These are phyloP conservation scores for Passerina amoena DNA, from an alignment of 2,113 vertebrate species.

Conservation along the genomic window DNA sequence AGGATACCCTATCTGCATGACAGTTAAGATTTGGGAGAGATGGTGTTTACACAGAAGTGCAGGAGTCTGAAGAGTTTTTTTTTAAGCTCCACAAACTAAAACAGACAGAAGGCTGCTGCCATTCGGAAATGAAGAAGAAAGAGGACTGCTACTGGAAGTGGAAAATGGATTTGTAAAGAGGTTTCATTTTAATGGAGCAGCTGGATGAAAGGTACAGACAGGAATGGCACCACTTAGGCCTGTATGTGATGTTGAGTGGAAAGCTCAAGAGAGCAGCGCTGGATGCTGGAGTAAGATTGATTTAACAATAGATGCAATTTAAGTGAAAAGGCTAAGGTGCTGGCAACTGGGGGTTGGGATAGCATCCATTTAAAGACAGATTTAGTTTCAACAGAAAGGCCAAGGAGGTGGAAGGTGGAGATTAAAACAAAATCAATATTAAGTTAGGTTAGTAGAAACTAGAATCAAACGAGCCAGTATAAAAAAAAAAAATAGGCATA, in stretches of 20 bases:
- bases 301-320: slow-evolving; percentile 49
- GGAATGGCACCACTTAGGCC: neutral
- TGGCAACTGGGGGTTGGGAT: neutral
- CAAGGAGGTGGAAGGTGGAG: slow-evolving; percentile 26
- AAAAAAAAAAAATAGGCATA: neutral
- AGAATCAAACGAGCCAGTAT: neutral
- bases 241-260: neutral
- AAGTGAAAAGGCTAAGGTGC: slow-evolving; percentile 44
- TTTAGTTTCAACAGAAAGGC: slow-evolving; percentile 53
- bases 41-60: neutral
- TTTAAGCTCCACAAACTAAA: neutral
- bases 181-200: slow-evolving; percentile 3
- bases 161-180: slow-evolving; percentile 25
- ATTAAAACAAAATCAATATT: slow-evolving; percentile 59
- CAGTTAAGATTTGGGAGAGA: neutral
- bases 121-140: neutral
- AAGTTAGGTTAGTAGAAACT: slow-evolving; percentile 20
- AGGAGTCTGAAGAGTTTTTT: neutral
- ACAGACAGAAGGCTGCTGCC: neutral
- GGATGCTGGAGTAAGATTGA: slow-evolving; percentile 45
- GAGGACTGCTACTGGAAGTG: neutral
- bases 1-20: neutral
- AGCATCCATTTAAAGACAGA: slow-evolving; percentile 25
- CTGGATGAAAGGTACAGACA: neutral
- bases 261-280: neutral